Percentiles rank a stretch among this genome's conserved stretches.
phyloP scores from a whole-genome alignment of 2,888 invertebrate species.

The Eupithecia dodoneata region DNA sequence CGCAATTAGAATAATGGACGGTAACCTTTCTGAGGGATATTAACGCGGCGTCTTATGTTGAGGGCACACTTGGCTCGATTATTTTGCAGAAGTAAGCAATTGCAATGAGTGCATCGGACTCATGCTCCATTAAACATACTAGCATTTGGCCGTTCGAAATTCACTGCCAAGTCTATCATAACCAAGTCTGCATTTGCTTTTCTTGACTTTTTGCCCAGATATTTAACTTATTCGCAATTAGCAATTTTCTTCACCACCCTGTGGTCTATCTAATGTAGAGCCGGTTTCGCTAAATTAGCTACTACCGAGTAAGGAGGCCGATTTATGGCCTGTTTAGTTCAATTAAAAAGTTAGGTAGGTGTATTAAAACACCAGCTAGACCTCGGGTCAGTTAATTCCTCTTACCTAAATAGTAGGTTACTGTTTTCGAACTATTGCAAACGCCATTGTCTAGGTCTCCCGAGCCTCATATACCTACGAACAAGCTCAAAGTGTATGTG shows the following conservation, averaged over 20 bases:
- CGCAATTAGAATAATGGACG: conserved; percentile 83
- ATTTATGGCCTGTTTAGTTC: background rate
- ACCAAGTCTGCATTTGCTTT: background rate
- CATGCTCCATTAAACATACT: conserved; percentile 79
- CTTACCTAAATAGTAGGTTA: background rate
- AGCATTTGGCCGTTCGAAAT: conserved; percentile 62
- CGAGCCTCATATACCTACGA: background rate
- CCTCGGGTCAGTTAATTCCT: background rate
- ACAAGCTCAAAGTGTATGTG: conserved; percentile 10
- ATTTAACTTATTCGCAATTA: background rate
- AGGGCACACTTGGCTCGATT: conserved; percentile 75
- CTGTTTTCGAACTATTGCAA: background rate
- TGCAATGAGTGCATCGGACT: conserved; percentile 80
- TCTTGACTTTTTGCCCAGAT: background rate
- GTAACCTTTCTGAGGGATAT: conserved; percentile 74
- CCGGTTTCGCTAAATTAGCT: background rate
- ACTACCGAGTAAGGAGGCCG: background rate
- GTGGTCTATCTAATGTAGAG: background rate
- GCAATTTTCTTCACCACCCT: background rate
- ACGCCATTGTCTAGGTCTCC: background rate
- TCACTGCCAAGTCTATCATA: conserved; percentile 42
- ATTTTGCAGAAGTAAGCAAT: conserved; percentile 74
- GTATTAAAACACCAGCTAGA: background rate
- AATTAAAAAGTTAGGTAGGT: background rate
- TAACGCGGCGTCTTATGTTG: conserved; percentile 77